A percentile compares a stretch with the other conserved stretches of the same genome.
Conservation (phyloP, 2,888 invertebrate genomes). For the Eupithecia subfuscata region DNA sequence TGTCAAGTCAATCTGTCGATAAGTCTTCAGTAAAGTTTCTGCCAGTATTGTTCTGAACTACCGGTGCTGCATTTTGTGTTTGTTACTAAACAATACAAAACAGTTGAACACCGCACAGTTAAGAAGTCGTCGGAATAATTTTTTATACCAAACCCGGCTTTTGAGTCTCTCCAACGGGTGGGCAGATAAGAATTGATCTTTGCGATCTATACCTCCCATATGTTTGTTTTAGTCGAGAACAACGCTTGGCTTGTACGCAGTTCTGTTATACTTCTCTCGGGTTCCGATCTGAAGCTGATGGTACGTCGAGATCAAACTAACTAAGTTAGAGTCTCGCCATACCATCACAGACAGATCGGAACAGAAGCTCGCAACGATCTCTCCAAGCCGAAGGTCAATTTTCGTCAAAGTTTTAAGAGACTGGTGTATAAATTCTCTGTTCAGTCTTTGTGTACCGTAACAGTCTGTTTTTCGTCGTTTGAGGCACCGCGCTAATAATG, state of each 20-base stretch:
- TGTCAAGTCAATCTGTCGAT: conserved; percentile 3
- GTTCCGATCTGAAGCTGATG: background rate
- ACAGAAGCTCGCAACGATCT: background rate
- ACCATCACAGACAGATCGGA: conserved; percentile 7
- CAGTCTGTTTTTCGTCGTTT: too few species aligned
- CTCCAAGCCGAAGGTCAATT: conserved; percentile 10
- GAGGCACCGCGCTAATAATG: background rate
- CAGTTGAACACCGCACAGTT: background rate
- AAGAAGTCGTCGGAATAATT: too few species aligned
- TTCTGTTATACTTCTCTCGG: background rate
- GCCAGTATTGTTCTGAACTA: conserved; percentile 3
- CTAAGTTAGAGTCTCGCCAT: conserved; percentile 2
- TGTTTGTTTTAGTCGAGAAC: background rate
- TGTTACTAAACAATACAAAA: background rate
- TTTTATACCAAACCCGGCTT: background rate
- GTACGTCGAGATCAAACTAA: conserved; percentile 19
- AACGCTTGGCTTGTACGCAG: background rate
- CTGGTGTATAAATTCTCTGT: too few species aligned
- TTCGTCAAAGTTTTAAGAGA: too few species aligned
- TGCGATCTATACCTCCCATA: background rate
- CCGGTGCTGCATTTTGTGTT: conserved; percentile 5
- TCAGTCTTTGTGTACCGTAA: too few species aligned
- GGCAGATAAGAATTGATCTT: background rate
- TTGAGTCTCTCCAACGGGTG: background rate
- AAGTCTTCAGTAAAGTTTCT: background rate